phyloP scores from a whole-genome alignment of 1,140 invertebrate species.

The Pristionchus pacificus region DNA sequence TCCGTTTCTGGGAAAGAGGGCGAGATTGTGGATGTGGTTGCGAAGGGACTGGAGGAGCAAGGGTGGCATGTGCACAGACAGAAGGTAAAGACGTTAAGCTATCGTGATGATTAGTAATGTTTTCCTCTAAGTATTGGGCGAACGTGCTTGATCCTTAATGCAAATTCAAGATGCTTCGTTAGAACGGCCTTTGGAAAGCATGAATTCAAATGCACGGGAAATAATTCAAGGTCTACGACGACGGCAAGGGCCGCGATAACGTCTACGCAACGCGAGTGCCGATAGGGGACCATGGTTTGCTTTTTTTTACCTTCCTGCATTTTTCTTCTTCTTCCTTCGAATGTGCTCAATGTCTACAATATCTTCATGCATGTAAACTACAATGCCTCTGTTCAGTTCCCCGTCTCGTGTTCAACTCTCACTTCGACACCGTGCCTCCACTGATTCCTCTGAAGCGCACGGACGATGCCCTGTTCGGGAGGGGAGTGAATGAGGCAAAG shows the following conservation, averaged over 20 bases:
- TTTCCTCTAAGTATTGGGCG: too few species aligned
- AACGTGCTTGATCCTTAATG: too few species aligned
- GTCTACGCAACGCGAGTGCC: not conserved
- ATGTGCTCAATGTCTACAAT: not conserved
- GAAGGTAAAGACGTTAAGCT: not conserved
- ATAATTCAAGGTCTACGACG: not conserved
- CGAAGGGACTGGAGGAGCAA: not conserved
- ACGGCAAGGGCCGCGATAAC: not conserved
- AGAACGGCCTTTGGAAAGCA: too few species aligned
- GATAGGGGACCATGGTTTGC: not conserved
- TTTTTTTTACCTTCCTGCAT: not conserved
- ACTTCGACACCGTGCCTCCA: conserved; percentile 46
- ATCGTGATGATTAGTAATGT: too few species aligned
- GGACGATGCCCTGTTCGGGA: conserved; percentile 32
- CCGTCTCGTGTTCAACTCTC: conserved; percentile 40
- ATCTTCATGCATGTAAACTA: not conserved
- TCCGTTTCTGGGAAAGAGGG: not conserved
- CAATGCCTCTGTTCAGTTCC: conserved; percentile 7
- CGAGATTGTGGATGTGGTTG: not conserved
- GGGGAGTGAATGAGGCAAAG: conserved; percentile 45
- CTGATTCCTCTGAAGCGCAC: conserved; percentile 33
- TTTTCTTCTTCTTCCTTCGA: not conserved
- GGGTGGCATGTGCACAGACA: not conserved
- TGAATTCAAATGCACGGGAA: not conserved
- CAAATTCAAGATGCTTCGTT: too few species aligned